phyloP scores from a whole-genome alignment of 2,888 invertebrate genomes.

The Sminthurinus aureus region DNA sequence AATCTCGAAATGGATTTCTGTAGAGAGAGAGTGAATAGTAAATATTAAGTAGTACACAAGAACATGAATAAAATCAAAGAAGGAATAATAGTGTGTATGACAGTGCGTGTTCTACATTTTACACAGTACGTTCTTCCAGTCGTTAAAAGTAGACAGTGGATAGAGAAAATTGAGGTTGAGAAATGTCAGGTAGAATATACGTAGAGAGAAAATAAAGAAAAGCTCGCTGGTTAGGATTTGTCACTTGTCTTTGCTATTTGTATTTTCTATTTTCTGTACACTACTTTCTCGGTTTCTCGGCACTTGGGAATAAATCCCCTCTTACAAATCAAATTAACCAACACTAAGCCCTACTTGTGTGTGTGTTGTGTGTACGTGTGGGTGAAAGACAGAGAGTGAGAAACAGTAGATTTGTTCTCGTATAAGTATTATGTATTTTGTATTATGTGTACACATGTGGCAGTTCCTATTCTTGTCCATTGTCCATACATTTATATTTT shows the following conservation, averaged over 20 bases:
- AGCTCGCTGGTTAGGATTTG: not conserved
- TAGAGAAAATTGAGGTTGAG: not conserved
- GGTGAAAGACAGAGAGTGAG: not conserved
- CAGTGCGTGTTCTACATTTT: no score
- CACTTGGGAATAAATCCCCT: conserved; percentile 1
- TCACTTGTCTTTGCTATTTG: not conserved
- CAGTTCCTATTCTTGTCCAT: no score
- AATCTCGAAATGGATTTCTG: no score
- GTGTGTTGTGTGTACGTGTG: no score
- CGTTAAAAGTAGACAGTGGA: not conserved
- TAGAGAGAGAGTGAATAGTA: no score
- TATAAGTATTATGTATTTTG: no score
- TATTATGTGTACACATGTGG: not conserved
- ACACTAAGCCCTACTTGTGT: not conserved
- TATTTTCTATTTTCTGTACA: no score
- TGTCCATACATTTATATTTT: not conserved
- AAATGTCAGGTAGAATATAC: not conserved
- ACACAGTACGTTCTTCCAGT: no score
- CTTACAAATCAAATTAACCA: not conserved
- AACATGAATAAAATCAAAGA: no score
- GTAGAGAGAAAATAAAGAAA: not conserved
- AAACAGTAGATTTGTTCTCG: not conserved
- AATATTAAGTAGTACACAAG: no score
- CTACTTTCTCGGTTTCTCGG: not conserved
- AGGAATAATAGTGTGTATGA: no score